A percentile compares a stretch with the other conserved stretches of the same genome.
Evolutionary conservation across 2,797 vertebrate species (phyloP).

Genomic region (Macropodus opercularis): DNA sequence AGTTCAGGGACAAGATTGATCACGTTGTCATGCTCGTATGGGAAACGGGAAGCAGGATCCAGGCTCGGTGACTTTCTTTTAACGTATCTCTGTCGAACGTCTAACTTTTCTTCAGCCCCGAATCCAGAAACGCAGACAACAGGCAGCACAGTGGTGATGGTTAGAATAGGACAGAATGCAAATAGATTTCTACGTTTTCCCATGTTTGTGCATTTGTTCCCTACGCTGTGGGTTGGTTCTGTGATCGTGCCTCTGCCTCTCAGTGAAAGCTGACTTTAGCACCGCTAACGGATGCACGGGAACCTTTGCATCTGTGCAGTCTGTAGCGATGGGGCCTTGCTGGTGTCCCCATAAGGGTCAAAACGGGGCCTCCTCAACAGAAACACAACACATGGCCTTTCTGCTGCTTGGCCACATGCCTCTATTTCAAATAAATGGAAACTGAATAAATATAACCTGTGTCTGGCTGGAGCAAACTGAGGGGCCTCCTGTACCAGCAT

Average conservation of each 20-base stretch:
- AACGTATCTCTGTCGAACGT: too few relatives aligned
- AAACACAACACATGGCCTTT: slow-evolving; percentile 55
- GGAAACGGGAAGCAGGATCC: neutral
- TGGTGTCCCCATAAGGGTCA: neutral
- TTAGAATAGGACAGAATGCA: too few relatives aligned
- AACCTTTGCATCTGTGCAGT: neutral
- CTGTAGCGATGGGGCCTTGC: neutral
- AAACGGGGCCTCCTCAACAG: slow-evolving; percentile 19
- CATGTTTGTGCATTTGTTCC: too few relatives aligned
- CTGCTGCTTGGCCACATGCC: slow-evolving; percentile 42
- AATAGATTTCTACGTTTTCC: too few relatives aligned
- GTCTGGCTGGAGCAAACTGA: slow-evolving; percentile 19
- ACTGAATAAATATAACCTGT: slow-evolving; percentile 41
- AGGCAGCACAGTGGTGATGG: too few relatives aligned
- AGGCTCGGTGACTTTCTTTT: neutral
- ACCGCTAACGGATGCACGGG: too few relatives aligned
- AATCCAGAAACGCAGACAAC: too few relatives aligned
- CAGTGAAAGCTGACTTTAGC: too few relatives aligned
- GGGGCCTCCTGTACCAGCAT: slow-evolving; percentile 41
- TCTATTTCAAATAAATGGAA: slow-evolving; percentile 72
- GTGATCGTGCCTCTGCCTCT: too few relatives aligned
- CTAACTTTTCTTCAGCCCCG: too few relatives aligned
- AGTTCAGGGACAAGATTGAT: slow-evolving; percentile 3
- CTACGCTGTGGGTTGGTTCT: too few relatives aligned
- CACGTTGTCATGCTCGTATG: neutral